These are phyloP conservation scores for Colistium nudipinnis DNA, from an alignment of 2,113 vertebrate species.

Conservation along the genomic window DNA sequence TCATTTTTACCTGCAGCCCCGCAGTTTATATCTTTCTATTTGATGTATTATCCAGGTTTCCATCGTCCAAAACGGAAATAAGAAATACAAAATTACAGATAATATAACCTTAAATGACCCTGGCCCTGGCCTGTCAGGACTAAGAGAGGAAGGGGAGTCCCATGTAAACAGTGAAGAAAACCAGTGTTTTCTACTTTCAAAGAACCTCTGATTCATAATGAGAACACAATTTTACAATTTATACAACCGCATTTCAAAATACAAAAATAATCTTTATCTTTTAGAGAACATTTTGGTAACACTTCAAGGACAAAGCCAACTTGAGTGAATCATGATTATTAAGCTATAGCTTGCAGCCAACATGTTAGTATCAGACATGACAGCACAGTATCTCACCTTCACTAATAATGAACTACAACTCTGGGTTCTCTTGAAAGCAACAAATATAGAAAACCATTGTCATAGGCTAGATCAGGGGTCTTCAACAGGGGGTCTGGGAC, in stretches of 20 bases:
- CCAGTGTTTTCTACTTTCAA: conserved; percentile 68
- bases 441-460: conserved; percentile 63
- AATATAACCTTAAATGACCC: conserved; percentile 24
- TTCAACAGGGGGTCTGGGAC: no score
- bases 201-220: conserved; percentile 72
- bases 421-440: conserved; percentile 70
- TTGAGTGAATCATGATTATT: conserved; percentile 61
- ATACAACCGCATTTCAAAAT: conserved; percentile 82
- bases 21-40: conserved; percentile 9
- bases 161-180: conserved; percentile 70
- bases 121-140: conserved; percentile 24
- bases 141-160: conserved; percentile 59
- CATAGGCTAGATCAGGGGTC: no score
- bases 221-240: conserved; percentile 80
- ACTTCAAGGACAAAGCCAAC: conserved; percentile 79
- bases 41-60: conserved; percentile 1
- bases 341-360: conserved; percentile 66
- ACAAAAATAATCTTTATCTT: conserved; percentile 85
- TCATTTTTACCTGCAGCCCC: conserved; percentile 18
- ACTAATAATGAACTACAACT: conserved; percentile 67
- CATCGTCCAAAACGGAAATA: conserved; percentile 20
- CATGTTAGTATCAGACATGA: conserved; percentile 75
- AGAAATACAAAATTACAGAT: conserved; percentile 21
- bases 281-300: conserved; percentile 85
- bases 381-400: conserved; percentile 71